A percentile compares a stretch with the other conserved stretches of the same genome.
phyloP scores from a whole-genome alignment of 2,888 invertebrate genomes.

The Orthosia cruda region DNA sequence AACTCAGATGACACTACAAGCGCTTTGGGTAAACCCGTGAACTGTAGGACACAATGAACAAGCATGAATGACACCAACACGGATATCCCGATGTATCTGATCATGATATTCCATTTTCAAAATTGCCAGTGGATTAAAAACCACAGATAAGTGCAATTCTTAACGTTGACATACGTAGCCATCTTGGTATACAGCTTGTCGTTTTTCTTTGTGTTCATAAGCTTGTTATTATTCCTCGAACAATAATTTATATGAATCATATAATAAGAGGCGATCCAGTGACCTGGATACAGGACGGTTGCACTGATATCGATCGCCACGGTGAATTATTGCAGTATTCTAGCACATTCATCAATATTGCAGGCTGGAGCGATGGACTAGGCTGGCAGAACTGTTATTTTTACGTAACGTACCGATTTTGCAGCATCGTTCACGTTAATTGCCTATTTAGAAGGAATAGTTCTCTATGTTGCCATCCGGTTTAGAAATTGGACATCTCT shows the following conservation, averaged over 20 bases:
- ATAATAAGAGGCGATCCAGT: slow-evolving; percentile 59
- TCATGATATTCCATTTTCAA: background rate
- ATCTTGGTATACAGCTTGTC: background rate
- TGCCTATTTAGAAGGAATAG: background rate
- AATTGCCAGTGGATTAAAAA: background rate
- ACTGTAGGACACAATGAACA: background rate
- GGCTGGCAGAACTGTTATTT: slow-evolving; percentile 34
- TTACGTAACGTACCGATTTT: slow-evolving; percentile 27
- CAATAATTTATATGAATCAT: slow-evolving; percentile 58
- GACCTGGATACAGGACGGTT: slow-evolving; percentile 59
- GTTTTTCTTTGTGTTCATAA: slow-evolving; percentile 35
- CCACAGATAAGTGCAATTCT: background rate
- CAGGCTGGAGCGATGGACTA: slow-evolving; percentile 14
- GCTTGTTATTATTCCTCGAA: slow-evolving; percentile 38
- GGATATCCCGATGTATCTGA: background rate
- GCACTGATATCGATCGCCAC: slow-evolving; percentile 64
- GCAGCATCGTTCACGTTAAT: slow-evolving; percentile 15
- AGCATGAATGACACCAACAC: background rate
- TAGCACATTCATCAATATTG: slow-evolving; percentile 59
- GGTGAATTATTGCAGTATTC: slow-evolving; percentile 49
- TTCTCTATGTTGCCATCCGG: background rate
- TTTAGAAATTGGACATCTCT: background rate
- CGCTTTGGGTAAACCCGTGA: background rate
- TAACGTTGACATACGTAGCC: background rate
- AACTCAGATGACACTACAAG: background rate